Conservation (phyloP, 2,113 vertebrate species). For the pig (Sus scrofa) region T2T-Sscrofa CM000826.6:83693501-83694000, state of each 20-base stretch:
- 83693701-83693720: no score
- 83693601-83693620: no score
- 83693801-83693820: constrained; percentile 32
- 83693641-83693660: no score
- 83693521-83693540: no score
- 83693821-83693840: neutral
- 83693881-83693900: neutral
- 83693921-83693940: neutral
- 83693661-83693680: no score
- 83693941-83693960: neutral
- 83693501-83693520: no score
- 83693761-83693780: constrained; percentile 39
- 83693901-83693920: neutral
- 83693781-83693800: neutral
- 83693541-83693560: no score
- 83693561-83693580: no score
- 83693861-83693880: neutral
- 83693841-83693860: neutral
- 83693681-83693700: no score
- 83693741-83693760: constrained; percentile 3
- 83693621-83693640: no score
- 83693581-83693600: no score
- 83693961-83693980: neutral
- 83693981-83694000: neutral
- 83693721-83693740: constrained; percentile 27